phyloP scores from a whole-genome alignment of 2,113 vertebrate genomes.

The Scartelaos histophorus region DNA sequence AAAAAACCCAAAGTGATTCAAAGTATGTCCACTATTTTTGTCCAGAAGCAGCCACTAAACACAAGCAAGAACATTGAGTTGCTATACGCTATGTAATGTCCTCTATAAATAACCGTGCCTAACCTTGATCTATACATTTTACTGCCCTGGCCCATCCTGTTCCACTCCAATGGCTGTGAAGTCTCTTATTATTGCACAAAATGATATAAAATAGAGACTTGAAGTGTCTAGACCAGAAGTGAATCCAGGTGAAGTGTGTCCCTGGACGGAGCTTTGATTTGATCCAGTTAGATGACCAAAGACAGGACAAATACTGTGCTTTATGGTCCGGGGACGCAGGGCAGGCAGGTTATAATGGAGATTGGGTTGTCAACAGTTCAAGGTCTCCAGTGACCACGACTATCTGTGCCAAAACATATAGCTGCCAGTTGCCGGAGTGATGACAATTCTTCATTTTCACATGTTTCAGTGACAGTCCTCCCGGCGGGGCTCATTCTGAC shows the following conservation, averaged over 20 bases:
- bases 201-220: constrained; percentile 21
- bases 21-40: no score
- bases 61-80: background rate
- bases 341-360: constrained; percentile 25
- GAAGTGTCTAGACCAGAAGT: constrained; percentile 11
- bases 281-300: constrained; percentile 31
- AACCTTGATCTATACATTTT: background rate
- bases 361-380: constrained; percentile 36
- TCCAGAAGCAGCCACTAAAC: background rate
- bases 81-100: background rate
- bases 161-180: background rate
- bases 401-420: constrained; percentile 39
- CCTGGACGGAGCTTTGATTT: constrained; percentile 26
- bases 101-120: background rate
- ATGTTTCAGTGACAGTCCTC: constrained; percentile 57
- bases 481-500: constrained; percentile 56
- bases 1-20: no score
- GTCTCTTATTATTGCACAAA: background rate
- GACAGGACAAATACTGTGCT: constrained; percentile 34
- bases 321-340: constrained; percentile 33
- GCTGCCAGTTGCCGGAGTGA: constrained; percentile 44
- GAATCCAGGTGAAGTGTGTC: constrained; percentile 13
- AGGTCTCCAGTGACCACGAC: constrained; percentile 44
- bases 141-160: background rate
- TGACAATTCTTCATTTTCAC: constrained; percentile 60